Evolutionary conservation across 1,140 invertebrate species (phyloP), one percentile per base, ranked within the genome.

Genomic region (Aphaenogaster rudis): DNA sequence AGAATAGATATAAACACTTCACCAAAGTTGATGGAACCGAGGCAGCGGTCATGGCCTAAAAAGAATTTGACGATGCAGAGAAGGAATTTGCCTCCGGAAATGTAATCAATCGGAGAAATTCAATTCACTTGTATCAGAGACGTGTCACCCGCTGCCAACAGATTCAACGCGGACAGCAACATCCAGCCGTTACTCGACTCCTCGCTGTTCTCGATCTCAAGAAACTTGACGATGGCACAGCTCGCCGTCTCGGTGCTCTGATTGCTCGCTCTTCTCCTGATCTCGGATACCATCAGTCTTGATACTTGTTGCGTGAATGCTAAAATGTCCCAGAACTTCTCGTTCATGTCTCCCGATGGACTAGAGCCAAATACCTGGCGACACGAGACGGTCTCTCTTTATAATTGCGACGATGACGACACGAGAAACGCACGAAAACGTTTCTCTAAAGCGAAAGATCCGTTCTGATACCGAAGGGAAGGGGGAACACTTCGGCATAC

Each of bases 1-100:
- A 99, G 95, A 99, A 99, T 85, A 99, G 96, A 95, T 99, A 99
- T 50, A 99, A 96, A 96, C 99, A 99, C 96, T 99, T 99, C 6
- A 99, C 99, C 92, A 99, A 96, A 48, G 99, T 99, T 82, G 99
- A 99, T 54, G 99, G 99, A 88, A 99, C 97, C 33, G 98, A 97
- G 67, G 98, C 98, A 69, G 98, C 97, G 78, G 99, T 99, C 98
- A 99, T 99, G 54, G 99, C 97, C 97, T 99, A 96, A 63, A 94
- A 74, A 78, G 45, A 88, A 28, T 61, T 42, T 61, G 48, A 57
- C 9, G 21, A 15, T 86, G 50, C 3, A 74, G n/a, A 52, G 17
- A 21, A 15, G 48, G 6, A 59, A 17, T 11, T 52, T 1, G 42
- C 52, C 33, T 63, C 48, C 13, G 54, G 13, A 88, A 80, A 28